Evolutionary conservation across 2,888 invertebrate genomes (phyloP).

Genomic region (Artemia sp.): DNA sequence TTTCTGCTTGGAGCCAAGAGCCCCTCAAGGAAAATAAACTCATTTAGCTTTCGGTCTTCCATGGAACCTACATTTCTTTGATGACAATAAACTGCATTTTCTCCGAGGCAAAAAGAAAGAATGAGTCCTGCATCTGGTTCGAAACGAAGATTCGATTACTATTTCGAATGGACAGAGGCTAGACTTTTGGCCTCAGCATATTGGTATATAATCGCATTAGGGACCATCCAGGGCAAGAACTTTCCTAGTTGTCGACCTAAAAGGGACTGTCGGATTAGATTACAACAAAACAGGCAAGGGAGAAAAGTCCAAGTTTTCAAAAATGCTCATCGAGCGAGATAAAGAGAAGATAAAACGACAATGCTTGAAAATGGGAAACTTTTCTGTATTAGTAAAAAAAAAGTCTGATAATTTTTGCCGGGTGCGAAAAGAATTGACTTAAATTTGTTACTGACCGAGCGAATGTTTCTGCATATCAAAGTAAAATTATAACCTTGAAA

Average conservation of each 20-base stretch:
- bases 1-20: too few relatives aligned
- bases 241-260: background rate
- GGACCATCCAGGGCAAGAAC: conserved; percentile 5
- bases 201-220: conserved; percentile 14
- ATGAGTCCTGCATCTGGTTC: conserved; percentile 8
- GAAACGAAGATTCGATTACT: conserved; percentile 12
- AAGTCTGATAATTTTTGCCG: too few relatives aligned
- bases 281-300: background rate
- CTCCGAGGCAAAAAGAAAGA: conserved; percentile 2
- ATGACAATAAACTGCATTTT: background rate
- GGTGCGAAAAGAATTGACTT: too few relatives aligned
- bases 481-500: too few relatives aligned
- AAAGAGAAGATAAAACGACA: too few relatives aligned
- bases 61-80: conserved; percentile 9
- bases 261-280: conserved; percentile 12
- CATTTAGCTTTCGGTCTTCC: conserved; percentile 14
- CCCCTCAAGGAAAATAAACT: background rate
- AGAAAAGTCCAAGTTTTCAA: too few relatives aligned
- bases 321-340: too few relatives aligned
- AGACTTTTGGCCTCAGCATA: conserved; percentile 14
- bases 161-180: conserved; percentile 6
- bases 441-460: too few relatives aligned
- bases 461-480: too few relatives aligned
- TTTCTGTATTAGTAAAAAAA: too few relatives aligned
- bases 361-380: too few relatives aligned